Base-by-base conservation (phyloP, 2,113 vertebrate species). In the Lonchura striata region DNA sequence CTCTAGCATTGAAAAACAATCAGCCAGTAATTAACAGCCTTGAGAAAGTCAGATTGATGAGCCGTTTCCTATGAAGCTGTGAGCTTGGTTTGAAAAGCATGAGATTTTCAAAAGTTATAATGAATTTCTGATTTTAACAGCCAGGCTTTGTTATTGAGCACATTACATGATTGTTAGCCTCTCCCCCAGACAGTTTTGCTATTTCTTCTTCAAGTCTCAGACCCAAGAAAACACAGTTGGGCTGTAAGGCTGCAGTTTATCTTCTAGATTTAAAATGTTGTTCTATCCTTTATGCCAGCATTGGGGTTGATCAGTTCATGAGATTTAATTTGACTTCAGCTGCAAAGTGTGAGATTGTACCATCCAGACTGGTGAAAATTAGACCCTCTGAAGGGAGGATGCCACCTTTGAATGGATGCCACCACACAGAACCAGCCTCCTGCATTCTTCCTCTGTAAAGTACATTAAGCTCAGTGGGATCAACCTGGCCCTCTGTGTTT, bases 141-240 rank as follows among this genome's bases (percentile, higher is more conserved):
- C 28, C 33, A 85, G 49, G 10, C 18, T 53, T 27, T 46, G 52
- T 25, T 78, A 70, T 4, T 12, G 15, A 85, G 20, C 20, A 35
- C 2, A 23, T 25, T 69, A 30, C 15, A 35, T 35, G 17, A 64
- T 2, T 35, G 22, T 19, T 82, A 68, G n/a, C 15, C 14, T 63
- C 11, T 15, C 28, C 25, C 6, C 15, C 5, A 30, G 21, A 47
- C 9, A 30, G 71, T 30, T 56, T 64, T 68, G 18, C 15, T 42
- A 6, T 21, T 76, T 47, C 11, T 82, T 66, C 27, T 71, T 57
- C 60, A 85, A 4, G 28, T 37, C 47, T 82, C 31, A 39, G 33
- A 41, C 9, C 23, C 15, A 16, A 25, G 7, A 63, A 0, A 70
- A n/a, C 6, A 25, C 4, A 63, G 7, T 1, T 44, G 27, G 31